Base-by-base conservation (phyloP, 1,140 invertebrate genomes). In the Drosophila rufa region DNA sequence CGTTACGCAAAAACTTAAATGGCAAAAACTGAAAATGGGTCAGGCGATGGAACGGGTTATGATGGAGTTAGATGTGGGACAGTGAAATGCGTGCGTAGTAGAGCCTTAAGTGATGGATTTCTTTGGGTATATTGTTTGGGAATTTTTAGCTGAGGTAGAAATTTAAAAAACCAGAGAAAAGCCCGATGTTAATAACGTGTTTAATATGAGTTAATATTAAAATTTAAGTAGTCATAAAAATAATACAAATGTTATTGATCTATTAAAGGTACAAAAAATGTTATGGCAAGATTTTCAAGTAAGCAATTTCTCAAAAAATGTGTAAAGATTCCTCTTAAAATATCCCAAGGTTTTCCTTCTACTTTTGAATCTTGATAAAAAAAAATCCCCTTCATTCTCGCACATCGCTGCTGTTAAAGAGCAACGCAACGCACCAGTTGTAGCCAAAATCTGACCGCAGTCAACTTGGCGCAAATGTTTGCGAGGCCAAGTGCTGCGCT, bases 391-490 rank as follows among this genome's bases (percentile, higher is more conserved):
- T 43, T 55, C 9, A 15, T 9, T 15, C 19, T 17, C 3, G 0
- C 36, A 36, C 15, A 1, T 17, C 3, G 11, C 42, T 25, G 48
- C 76, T 60, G 42, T 57, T 59, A 43, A 17, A 38, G 43, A 45
- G 27, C 47, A 45, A 56, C n/a, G 9, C n/a, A 15, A 46, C 33
- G 33, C 33, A n/a, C 14, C 22, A 66, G 19, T 42, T 62, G 55
- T 33, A 46, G 40, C 58, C 40, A 76, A 58, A 75, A 66, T 65
- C 61, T 75, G 61, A 89, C 80, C 84, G 62, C 76, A 80, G 68
- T 55, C 65, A 78, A 87, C 59, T 79, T 76, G 75, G 53, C 12
- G 64, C 75, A 85, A 85, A 85, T 85, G 82, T 86, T 85, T 86
- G 78, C 74, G 47, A 42, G 46, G 48, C 65, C 62, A 64, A 76